phyloP scores from a whole-genome alignment of 2,888 invertebrate species.

The Sylvicola fuscatus region DNA sequence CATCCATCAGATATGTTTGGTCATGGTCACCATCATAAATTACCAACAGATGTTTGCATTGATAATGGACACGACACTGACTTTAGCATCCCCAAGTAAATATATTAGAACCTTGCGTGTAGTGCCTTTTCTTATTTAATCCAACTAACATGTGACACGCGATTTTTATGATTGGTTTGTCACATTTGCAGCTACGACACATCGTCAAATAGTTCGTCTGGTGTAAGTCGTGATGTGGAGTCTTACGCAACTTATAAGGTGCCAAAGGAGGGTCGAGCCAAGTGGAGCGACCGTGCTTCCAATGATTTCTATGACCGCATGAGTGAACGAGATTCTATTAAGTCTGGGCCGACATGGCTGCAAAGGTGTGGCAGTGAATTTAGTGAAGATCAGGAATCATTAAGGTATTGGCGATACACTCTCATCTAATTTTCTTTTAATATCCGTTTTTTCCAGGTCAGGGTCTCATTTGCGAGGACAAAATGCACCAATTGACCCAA shows the following conservation, averaged over 20 bases:
- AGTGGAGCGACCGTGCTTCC: constrained; percentile 53
- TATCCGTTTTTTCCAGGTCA: constrained; percentile 23
- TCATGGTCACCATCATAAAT: neutral
- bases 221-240: constrained; percentile 19
- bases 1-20: too few species aligned
- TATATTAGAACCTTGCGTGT: neutral
- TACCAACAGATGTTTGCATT: neutral
- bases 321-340: too few species aligned
- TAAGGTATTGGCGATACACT: too few species aligned
- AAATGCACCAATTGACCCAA: constrained; percentile 63
- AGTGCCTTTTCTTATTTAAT: too few species aligned
- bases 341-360: too few species aligned
- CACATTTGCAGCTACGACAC: constrained; percentile 7
- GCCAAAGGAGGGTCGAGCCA: constrained; percentile 35
- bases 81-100: constrained; percentile 4
- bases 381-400: too few species aligned
- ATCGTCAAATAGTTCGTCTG: constrained; percentile 13
- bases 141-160: too few species aligned
- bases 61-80: constrained; percentile 4
- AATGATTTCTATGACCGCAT: constrained; percentile 45
- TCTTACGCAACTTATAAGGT: constrained; percentile 5
- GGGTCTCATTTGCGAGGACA: constrained; percentile 64
- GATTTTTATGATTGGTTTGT: too few species aligned
- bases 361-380: too few species aligned
- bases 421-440: too few species aligned